A percentile compares a stretch with the other conserved stretches of the same genome.
These are phyloP conservation scores for Phania funesta DNA, from an alignment of 2,888 invertebrate species.

Conservation along the genomic window DNA sequence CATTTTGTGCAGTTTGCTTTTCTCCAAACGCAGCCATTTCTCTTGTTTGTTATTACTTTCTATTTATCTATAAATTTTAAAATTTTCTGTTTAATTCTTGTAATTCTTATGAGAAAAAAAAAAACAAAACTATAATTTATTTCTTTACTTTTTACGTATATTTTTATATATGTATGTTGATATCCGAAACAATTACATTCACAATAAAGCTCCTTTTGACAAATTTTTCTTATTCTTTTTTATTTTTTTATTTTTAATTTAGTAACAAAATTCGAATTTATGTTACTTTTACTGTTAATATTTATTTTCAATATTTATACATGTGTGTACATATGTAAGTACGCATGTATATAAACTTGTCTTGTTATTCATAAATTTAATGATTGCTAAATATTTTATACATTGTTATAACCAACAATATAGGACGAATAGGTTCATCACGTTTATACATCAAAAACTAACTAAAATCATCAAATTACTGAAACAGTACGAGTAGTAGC, in stretches of 20 bases:
- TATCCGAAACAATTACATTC: not conserved
- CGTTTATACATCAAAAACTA: conserved; percentile 58
- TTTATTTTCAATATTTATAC: conserved; percentile 10
- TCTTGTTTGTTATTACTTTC: conserved; percentile 26
- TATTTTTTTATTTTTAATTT: not conserved
- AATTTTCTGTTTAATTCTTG: conserved; percentile 16
- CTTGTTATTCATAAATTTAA: conserved; percentile 2
- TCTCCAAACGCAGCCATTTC: conserved; percentile 75
- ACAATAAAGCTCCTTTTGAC: not conserved
- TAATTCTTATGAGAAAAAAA: conserved; percentile 17
- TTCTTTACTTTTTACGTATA: too few relatives aligned
- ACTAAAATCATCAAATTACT: conserved; percentile 51
- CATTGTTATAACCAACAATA: conserved; percentile 14
- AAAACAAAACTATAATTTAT: not conserved
- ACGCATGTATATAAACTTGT: not conserved
- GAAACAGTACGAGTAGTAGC: conserved; percentile 39
- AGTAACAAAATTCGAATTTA: not conserved
- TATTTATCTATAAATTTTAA: conserved; percentile 14
- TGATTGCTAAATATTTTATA: conserved; percentile 13
- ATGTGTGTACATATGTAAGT: too few relatives aligned
- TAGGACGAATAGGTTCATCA: conserved; percentile 44
- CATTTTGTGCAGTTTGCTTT: conserved; percentile 75
- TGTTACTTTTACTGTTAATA: conserved; percentile 4
- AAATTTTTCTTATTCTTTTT: conserved; percentile 15
- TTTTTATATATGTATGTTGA: not conserved